Evolutionary conservation across 2,113 vertebrate genomes (phyloP).

Genomic region (Triplophysa rosa): DNA sequence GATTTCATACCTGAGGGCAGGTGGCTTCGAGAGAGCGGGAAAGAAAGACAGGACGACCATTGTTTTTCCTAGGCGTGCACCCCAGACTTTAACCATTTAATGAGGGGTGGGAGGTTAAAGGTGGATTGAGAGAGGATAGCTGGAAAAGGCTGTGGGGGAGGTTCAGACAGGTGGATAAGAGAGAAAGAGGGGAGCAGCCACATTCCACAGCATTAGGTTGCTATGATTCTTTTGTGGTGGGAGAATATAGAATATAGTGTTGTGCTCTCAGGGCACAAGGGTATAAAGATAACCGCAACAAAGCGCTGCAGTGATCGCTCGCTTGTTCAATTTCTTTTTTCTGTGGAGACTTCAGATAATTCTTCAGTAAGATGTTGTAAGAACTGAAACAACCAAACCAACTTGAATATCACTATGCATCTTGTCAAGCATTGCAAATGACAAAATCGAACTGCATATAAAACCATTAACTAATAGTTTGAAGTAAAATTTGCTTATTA

Average conservation of each 20-base stretch:
- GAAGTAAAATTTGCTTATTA: too few relatives aligned
- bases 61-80: slow-evolving; percentile 71
- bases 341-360: too few relatives aligned
- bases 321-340: not conserved
- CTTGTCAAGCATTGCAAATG: too few relatives aligned
- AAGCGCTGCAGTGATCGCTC: not conserved
- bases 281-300: not conserved
- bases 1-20: slow-evolving; percentile 75
- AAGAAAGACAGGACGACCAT: slow-evolving; percentile 64
- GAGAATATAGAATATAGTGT: not conserved
- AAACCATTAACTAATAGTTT: too few relatives aligned
- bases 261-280: slow-evolving; percentile 11
- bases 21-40: slow-evolving; percentile 63
- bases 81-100: slow-evolving; percentile 55
- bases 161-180: slow-evolving; percentile 32
- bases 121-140: slow-evolving; percentile 48
- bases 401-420: too few relatives aligned
- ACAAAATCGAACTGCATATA: too few relatives aligned
- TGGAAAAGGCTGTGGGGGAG: slow-evolving; percentile 38
- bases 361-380: too few relatives aligned
- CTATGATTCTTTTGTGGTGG: slow-evolving; percentile 29
- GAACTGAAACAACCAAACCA: too few relatives aligned
- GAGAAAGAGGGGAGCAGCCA: slow-evolving; percentile 28
- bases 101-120: slow-evolving; percentile 47
- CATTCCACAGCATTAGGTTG: slow-evolving; percentile 14